phyloP scores from a whole-genome alignment of 2,113 vertebrate species.

The Ascaphus truei region DNA sequence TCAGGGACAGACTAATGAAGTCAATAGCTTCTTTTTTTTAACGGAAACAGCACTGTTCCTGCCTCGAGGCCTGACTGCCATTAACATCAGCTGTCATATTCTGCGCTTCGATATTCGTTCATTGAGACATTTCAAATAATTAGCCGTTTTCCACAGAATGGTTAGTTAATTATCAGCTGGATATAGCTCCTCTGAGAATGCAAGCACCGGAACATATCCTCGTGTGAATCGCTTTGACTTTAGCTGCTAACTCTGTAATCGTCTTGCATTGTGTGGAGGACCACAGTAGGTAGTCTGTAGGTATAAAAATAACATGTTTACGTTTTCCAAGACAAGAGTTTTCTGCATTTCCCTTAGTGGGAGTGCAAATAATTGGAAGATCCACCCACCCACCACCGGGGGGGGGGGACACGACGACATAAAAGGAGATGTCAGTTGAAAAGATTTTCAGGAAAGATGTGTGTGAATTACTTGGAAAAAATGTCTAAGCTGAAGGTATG shows the following conservation, averaged over 20 bases:
- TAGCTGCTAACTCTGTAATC: background rate
- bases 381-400: background rate
- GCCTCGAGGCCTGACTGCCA: background rate
- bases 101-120: background rate
- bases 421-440: constrained; percentile 6
- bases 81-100: background rate
- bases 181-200: background rate
- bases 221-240: background rate
- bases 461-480: background rate
- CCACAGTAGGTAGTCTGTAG: background rate
- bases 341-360: background rate
- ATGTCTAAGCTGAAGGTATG: background rate
- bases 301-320: constrained; percentile 2
- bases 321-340: background rate
- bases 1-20: too few species aligned
- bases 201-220: background rate
- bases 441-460: background rate
- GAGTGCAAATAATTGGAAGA: constrained; percentile 25
- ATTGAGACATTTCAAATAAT: background rate
- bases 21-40: background rate
- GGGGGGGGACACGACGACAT: too few species aligned
- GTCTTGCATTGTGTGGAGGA: background rate
- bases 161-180: background rate
- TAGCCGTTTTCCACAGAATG: background rate
- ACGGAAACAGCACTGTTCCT: background rate